Conservation (phyloP, 2,797 vertebrate species). For the Picus viridis region DNA sequence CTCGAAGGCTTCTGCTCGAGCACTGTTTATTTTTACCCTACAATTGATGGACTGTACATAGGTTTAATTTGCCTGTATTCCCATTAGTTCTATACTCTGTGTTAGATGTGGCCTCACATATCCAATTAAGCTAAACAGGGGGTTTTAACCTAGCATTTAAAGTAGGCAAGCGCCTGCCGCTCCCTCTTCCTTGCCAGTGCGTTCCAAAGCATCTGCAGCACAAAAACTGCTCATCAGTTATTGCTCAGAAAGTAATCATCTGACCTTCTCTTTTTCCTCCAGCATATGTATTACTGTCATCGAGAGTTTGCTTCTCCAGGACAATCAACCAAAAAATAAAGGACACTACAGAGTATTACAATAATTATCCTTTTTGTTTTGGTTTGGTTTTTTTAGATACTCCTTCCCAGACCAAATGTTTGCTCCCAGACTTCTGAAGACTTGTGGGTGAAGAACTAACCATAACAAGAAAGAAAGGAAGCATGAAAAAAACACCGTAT, state of each 20-base stretch:
- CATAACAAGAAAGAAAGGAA: background rate
- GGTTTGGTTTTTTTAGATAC: background rate
- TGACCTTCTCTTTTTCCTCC: background rate
- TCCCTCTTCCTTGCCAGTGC: background rate
- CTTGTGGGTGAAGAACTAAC: background rate
- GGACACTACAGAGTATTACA: background rate
- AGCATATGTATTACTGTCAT: background rate
- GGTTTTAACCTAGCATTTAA: background rate
- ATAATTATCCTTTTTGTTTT: background rate
- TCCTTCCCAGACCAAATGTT: background rate
- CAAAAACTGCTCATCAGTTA: background rate
- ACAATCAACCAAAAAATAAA: background rate
- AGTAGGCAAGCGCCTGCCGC: background rate
- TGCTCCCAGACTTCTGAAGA: background rate
- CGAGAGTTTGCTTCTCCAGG: background rate
- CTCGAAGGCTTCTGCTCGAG: conserved; percentile 2
- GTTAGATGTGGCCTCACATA: background rate
- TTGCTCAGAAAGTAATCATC: background rate
- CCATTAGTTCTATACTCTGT: background rate
- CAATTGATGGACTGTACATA: background rate
- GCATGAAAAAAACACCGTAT: background rate
- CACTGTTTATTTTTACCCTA: conserved; percentile 41
- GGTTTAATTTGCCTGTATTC: background rate
- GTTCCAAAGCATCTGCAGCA: background rate
- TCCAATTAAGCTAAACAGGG: background rate